Conservation (phyloP, 2,888 invertebrate genomes). For the Heliothis peltigera region DNA sequence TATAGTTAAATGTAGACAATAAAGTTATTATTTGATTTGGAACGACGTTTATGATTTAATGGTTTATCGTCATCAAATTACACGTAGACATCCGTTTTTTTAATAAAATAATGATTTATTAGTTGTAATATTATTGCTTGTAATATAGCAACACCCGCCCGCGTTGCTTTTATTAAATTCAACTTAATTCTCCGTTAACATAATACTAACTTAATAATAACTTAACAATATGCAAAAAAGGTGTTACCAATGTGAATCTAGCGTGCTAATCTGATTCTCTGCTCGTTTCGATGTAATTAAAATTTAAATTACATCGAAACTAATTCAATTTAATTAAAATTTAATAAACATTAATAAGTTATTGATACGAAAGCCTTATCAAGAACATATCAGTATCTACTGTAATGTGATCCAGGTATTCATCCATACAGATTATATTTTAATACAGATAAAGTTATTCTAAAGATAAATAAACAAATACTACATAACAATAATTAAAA, state of each 20-base stretch:
- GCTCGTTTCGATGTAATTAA: neutral
- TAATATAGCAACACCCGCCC: slow-evolving; percentile 19
- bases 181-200: neutral
- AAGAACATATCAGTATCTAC: neutral
- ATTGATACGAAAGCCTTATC: neutral
- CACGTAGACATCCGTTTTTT: slow-evolving; percentile 39
- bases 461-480: no score
- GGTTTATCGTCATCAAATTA: slow-evolving; percentile 19
- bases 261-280: neutral
- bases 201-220: neutral
- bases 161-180: slow-evolving; percentile 21
- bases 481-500: no score
- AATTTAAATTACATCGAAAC: no score
- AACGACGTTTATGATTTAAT: slow-evolving; percentile 34
- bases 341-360: slow-evolving; percentile 1
- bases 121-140: slow-evolving; percentile 9
- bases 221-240: neutral
- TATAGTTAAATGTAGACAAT: slow-evolving; percentile 41
- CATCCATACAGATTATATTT: neutral
- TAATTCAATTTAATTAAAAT: no score
- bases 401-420: neutral
- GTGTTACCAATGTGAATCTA: neutral
- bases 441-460: no score
- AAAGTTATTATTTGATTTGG: slow-evolving; percentile 40
- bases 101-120: slow-evolving; percentile 33